Evolutionary conservation across 1,140 invertebrate species (phyloP), one percentile per base, ranked within the genome.

Genomic region (Centruroides sculpturatus): DNA sequence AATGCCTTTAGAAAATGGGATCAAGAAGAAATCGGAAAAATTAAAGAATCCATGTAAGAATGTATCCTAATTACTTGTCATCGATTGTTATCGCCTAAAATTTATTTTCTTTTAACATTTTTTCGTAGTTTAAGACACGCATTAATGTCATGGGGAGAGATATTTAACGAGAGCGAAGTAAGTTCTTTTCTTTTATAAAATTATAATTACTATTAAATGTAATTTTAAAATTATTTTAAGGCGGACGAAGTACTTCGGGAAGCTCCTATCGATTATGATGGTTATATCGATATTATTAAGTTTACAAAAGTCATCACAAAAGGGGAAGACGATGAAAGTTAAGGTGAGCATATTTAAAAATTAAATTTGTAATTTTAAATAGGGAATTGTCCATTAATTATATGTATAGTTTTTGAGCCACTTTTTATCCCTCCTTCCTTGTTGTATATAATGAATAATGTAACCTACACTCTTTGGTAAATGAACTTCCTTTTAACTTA

Each of bases 1-100:
- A 80, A 81, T 69, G 80, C 80, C 12, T 82, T 82, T 70, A 76
- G 74, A 59, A 80, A 78, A 61, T 82, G 81, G 70, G 80, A 81
- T 68, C 75, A 77, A 61, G 74, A 79, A 53, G 77, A 75, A 55
- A 76, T 72, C 59, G 79, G 79, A 69, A 69, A 69, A 51, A 77
- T 79, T 46, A 67, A 69, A 60, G 78, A 79, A 68, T 79, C 81
- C 9, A 72, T 74, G 62, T 69, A 60, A 68, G 70, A 69, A 71
- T 57, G 23, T 23, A 23, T 23, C 23, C 23, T 23, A 23, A 23
- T 2, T 23, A 23, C 2, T 23, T 23, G 23, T 23, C 23, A 2
- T 23, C 23, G 23, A 23, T 23, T 1, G 2, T 23, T 23, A 23
- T 23, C 23, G 23, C 23, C 23, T 23, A 23, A 23, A 1, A 23